These are phyloP conservation scores for Mystacides longicornis DNA, from an alignment of 2,888 invertebrate genomes.

Conservation along the genomic window DNA sequence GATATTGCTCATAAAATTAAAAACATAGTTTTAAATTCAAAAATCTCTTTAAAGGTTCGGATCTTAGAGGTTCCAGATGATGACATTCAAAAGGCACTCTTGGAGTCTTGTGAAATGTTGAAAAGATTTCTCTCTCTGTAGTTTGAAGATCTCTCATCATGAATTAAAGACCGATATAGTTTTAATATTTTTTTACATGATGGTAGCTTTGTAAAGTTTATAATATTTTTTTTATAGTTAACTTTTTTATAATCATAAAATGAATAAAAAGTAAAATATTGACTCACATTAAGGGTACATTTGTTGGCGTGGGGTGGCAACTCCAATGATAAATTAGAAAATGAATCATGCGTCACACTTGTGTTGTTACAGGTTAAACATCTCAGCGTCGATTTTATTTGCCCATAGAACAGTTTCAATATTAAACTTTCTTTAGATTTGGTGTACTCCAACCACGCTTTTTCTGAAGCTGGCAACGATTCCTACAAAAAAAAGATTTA, in stretches of 20 bases:
- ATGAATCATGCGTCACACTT: conserved; percentile 80
- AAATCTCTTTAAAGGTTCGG: no score
- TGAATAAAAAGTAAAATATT: conserved; percentile 7
- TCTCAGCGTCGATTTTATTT: conserved; percentile 72
- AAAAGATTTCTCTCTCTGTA: no score
- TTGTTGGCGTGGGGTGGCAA: conserved; percentile 55
- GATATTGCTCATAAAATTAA: no score
- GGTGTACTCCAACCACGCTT: conserved; percentile 68
- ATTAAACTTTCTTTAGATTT: conserved; percentile 64
- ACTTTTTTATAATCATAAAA: conserved; percentile 67
- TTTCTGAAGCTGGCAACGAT: conserved; percentile 39
- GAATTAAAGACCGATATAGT: no score
- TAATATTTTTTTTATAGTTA: conserved; percentile 73
- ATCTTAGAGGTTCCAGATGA: no score
- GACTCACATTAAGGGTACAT: conserved; percentile 56
- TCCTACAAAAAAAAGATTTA: conserved; percentile 35
- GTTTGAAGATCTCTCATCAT: no score
- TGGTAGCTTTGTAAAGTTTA: conserved; percentile 82
- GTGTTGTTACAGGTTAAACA: conserved; percentile 67
- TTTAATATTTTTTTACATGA: conserved; percentile 69
- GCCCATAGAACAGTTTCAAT: conserved; percentile 76
- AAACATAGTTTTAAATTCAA: no score
- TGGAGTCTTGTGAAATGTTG: no score
- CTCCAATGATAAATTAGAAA: conserved; percentile 78
- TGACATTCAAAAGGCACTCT: no score